These are phyloP conservation scores for Zophobas morio DNA, from an alignment of 1,140 invertebrate species.

Conservation along the genomic window DNA sequence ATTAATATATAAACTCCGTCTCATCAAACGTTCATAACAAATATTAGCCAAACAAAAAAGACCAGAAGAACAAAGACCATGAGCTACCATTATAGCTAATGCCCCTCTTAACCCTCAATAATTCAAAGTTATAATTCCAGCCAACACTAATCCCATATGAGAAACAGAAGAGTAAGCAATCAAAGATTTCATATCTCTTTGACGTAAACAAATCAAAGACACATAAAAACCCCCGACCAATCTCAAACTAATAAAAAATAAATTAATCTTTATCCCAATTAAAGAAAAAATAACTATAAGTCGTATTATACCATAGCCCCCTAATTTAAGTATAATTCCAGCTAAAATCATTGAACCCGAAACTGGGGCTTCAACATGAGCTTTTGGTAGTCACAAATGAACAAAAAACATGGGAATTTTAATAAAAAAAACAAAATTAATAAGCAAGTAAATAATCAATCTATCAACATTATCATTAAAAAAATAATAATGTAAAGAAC, in stretches of 20 bases:
- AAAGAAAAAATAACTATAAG: no score
- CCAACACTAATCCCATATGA: constrained; percentile 72
- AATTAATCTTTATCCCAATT: no score
- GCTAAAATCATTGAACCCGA: constrained; percentile 81
- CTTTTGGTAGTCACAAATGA: constrained; percentile 81
- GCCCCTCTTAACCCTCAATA: constrained; percentile 69
- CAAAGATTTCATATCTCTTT: no score
- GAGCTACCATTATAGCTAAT: constrained; percentile 75
- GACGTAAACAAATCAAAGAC: no score
- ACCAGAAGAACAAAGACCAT: constrained; percentile 77
- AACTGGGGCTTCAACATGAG: constrained; percentile 82
- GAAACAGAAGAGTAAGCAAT: no score
- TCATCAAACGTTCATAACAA: constrained; percentile 72
- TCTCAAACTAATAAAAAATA: no score
- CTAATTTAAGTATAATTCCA: constrained; percentile 79
- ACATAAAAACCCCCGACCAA: no score
- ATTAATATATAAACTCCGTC: constrained; percentile 69
- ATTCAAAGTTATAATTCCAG: constrained; percentile 68
- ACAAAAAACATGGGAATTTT: constrained; percentile 80
- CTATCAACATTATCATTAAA: constrained; percentile 67
- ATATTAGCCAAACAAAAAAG: constrained; percentile 80
- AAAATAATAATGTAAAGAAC: constrained; percentile 70
- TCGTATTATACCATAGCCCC: no score
- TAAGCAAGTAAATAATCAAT: constrained; percentile 70
- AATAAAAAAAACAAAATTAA: constrained; percentile 76